Evolutionary conservation across 2,888 invertebrate species (phyloP), one percentile per base, ranked within the genome.

Genomic region (Petrophora chlorosata): DNA sequence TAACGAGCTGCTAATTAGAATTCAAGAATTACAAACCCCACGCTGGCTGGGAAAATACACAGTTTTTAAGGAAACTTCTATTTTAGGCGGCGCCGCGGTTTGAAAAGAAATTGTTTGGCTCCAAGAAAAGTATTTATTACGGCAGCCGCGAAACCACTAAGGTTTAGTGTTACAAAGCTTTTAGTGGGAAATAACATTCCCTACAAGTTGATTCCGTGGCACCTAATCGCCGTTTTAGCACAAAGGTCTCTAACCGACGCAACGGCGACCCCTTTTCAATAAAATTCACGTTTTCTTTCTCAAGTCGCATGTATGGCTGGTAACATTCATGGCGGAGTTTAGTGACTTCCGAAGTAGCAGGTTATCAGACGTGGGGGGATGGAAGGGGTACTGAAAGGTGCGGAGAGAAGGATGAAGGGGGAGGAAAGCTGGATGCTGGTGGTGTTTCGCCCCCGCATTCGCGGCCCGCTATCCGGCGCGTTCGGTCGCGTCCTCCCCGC

Each of bases 261-360:
- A 70, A 75, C 70, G 29, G 60, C 76, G 79, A 79, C 78, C 82
- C 80, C 73, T 81, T 82, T 85, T 78, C 82, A 85, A 87, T 85
- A 85, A 85, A 86, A 86, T 82, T 83, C 80, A 71, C 79, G 83
- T 85, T 86, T 87, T 83, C 86, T 78, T 79, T 81, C 80, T 76
- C 76, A 76, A 81, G 76, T 78, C 73, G 76, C 73, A 72, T 79
- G 78, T 78, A 78, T 76, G 76, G 52, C 41, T 79, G 75, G 81
- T 81, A 85, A 84, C 85, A 84, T 87, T 86, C 82, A 83, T 82
- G 80, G 74, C 76, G 68, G 82, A 84, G 88, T 88, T 86, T 88
- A 88, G 83, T 86, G 89, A 88, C 89, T 88, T 88, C 88, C 86
- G 85, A 88, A 88, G 89, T 85, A 86, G 87, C 87, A 85, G 87